Base-by-base conservation (phyloP, 1,140 invertebrate species). In the Drosophila malerkotliana region DNA sequence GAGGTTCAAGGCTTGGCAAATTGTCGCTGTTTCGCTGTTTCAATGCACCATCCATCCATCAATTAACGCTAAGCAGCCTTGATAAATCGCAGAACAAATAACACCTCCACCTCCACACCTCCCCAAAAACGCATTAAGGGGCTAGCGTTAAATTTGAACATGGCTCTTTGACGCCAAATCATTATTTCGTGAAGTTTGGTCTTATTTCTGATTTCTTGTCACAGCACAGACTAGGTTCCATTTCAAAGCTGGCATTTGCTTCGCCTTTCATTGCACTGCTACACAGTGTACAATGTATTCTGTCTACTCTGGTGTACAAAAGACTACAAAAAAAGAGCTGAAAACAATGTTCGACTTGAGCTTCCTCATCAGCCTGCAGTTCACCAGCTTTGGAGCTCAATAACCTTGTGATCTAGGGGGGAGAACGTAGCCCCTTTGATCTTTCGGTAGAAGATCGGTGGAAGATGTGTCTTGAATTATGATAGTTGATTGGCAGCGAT, bases 61-160 rank as follows among this genome's bases (percentile, higher is more conserved):
- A 85, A 85, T 85, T 85, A 87, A 57, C 41, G 59, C 54, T 39
- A 54, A 47, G 8, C 47, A 75, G 58, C 81, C 81, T 84, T 84
- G 73, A 77, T 68, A 57, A 61, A 59, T 75, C 77, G 26, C 59
- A 84, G 77, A 84, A 66, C 77, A 77, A 77, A 63, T 59, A 74
- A 54, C 64, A 53, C 66, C 61, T 67, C 60, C 15, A 18, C 10
- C 26, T 15, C 59, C 41, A 44, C 41, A 3, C 6, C 41, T n/a
- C 61, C 26, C 28, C 14, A 34, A 41, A 61, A 52, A 52, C 55
- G 52, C 56, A 45, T 60, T 56, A 56, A 14, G 56, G 69, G 77
- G 78, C 83, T 88, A 67, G 82, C 81, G 81, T 82, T 85, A 85
- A 85, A 85, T 85, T 84, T 72, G 84, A 66, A 85, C 81, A 87